Evolutionary conservation across 2,113 vertebrate species (phyloP), one percentile per base, ranked within the genome.

Genomic region (Solenodon paradoxus): DNA sequence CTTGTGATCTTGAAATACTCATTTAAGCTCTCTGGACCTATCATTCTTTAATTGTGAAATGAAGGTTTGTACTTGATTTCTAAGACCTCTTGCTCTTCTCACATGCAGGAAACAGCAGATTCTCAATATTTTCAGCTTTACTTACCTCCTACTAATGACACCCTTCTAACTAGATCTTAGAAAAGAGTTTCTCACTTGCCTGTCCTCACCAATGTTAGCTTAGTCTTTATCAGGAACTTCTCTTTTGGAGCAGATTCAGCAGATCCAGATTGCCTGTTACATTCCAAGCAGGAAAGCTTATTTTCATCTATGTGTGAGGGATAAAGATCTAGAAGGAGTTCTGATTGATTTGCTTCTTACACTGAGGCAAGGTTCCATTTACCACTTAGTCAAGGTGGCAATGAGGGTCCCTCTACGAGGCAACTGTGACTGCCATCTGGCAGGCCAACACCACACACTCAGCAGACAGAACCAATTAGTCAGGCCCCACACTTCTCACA

Each of bases 331-430:
- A 96, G 92, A 95, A 95, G 80, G 53, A 80, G 49, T 61, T 95
- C 71, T 80, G 71, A 95, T 63, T 92, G 92, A 64, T 84, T 90
- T 92, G 40, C 55, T 78, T 77, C 85, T 95, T 35, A 83, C 79
- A 80, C 84, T 87, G 61, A 45, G n/a, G 83, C 90, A 86, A 71
- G 88, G 95, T 93, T 81, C 79, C 94, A 96, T 78, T 95, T 96
- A 78, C 96, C 95, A 93, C 96, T 93, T 93, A 96, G 83, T 96
- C 89, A 96, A 92, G 92, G 87, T 95, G 96, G 96, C 96, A 97
- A 96, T 95, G 94, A 97, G 87, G 47, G 53, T 94, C 94, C 95
- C 75, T 77, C 55, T 89, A 83, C 69, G 79, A 93, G 69, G 83
- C 82, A 93, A 93, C 68, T 71, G 92, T 55, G 95, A 71, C 75